Evolutionary conservation across 2,113 vertebrate species (phyloP).

Genomic region (Polypterus bichir): DNA sequence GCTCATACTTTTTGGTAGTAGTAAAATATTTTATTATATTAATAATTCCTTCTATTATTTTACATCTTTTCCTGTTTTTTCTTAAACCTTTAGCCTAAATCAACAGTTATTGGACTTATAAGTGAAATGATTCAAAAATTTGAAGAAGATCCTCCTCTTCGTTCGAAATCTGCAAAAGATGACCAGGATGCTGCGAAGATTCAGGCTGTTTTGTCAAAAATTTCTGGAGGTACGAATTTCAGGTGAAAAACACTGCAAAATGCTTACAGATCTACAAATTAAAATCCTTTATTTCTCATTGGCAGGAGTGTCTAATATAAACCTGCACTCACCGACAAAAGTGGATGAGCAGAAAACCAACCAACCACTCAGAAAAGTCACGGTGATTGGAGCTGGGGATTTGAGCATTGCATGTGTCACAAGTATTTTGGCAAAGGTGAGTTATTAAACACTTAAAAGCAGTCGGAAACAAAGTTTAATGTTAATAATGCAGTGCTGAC

Average conservation of each 20-base stretch:
- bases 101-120: conserved; percentile 63
- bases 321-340: conserved; percentile 32
- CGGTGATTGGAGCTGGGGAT: conserved; percentile 82
- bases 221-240: conserved; percentile 57
- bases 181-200: conserved; percentile 60
- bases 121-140: conserved; percentile 82
- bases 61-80: no score
- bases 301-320: conserved; percentile 43
- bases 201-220: conserved; percentile 63
- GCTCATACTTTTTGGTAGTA: no score
- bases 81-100: conserved; percentile 62
- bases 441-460: no score
- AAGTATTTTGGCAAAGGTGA: conserved; percentile 77
- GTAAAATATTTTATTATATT: no score
- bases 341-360: conserved; percentile 33
- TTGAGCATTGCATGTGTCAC: conserved; percentile 75
- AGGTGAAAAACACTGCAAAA: not conserved
- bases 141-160: conserved; percentile 79
- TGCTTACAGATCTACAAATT: not conserved
- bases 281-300: conserved; percentile 16
- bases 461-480: no score
- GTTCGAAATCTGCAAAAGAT: conserved; percentile 45
- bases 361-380: conserved; percentile 57
- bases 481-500: no score
- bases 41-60: no score